Conservation (phyloP, 1,140 invertebrate species). For the Zaprionus lachaisei region DNA sequence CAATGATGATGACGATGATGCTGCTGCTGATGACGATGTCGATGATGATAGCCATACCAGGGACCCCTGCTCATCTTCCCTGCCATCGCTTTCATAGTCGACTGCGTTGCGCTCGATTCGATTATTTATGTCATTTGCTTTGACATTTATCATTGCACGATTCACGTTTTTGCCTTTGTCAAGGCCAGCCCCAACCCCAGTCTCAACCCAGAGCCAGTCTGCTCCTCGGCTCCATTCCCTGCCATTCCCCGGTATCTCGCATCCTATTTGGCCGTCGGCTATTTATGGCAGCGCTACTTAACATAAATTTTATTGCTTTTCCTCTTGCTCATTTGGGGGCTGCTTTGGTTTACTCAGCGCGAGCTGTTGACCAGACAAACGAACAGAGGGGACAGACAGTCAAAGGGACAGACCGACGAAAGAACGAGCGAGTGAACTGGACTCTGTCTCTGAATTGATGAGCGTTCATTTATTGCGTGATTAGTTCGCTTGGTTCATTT, state of each 20-base stretch:
- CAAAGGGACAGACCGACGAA: background rate
- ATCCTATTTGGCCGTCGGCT: slow-evolving; percentile 63
- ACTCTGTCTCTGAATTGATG: slow-evolving; percentile 75
- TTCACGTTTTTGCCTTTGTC: slow-evolving; percentile 75
- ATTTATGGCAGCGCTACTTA: slow-evolving; percentile 80
- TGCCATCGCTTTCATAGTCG: slow-evolving; percentile 69
- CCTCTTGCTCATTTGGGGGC: slow-evolving; percentile 74
- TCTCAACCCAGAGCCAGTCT: background rate
- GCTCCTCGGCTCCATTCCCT: background rate
- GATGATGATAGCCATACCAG: slow-evolving; percentile 47
- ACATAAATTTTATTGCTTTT: slow-evolving; percentile 81
- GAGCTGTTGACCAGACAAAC: slow-evolving; percentile 41
- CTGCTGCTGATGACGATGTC: slow-evolving; percentile 20
- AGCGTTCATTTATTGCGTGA: slow-evolving; percentile 81
- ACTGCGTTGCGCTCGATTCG: slow-evolving; percentile 77
- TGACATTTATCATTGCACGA: slow-evolving; percentile 81
- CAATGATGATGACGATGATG: slow-evolving; percentile 21
- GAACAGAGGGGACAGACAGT: background rate
- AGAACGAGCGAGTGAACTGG: slow-evolving; percentile 8
- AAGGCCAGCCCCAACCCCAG: slow-evolving; percentile 50
- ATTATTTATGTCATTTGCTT: slow-evolving; percentile 83
- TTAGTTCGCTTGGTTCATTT: slow-evolving; percentile 68
- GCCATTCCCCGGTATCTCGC: slow-evolving; percentile 40
- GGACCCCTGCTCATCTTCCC: slow-evolving; percentile 6
- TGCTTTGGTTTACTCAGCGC: slow-evolving; percentile 66